Conservation (phyloP, 1,140 invertebrate genomes). For the Camponotus vicinus region DNA sequence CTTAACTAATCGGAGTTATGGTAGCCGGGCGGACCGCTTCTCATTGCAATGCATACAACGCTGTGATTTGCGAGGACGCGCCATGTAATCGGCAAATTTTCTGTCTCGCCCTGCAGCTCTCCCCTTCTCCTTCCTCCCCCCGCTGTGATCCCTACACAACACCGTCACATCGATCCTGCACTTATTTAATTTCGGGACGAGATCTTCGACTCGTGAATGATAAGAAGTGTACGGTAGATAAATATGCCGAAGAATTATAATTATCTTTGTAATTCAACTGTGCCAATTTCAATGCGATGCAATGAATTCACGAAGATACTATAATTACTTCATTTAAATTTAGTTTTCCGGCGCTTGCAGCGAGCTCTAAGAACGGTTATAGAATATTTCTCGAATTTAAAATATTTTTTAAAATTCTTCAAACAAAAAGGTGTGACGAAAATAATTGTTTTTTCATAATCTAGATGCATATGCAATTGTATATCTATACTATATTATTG, state of each 20-base stretch:
- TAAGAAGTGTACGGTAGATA: neutral
- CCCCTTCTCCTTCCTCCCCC: neutral
- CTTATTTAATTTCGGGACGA: neutral
- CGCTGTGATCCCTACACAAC: neutral
- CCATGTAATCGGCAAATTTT: slow-evolving; percentile 67
- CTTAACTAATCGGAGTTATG: slow-evolving; percentile 78
- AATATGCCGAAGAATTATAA: neutral
- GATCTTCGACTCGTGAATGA: neutral
- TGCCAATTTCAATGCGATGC: neutral
- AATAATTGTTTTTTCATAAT: no score
- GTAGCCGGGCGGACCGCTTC: slow-evolving; percentile 68
- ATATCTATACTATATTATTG: no score
- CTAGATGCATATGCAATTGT: no score
- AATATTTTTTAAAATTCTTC: no score
- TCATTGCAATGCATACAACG: slow-evolving; percentile 76
- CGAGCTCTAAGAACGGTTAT: no score
- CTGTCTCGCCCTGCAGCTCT: slow-evolving; percentile 47
- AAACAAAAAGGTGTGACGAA: no score
- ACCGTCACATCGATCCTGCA: neutral
- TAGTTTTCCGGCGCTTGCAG: neutral
- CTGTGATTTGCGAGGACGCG: slow-evolving; percentile 73
- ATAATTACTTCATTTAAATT: neutral
- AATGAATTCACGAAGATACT: neutral
- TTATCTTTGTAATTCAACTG: neutral
- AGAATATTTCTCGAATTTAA: no score